Conservation (phyloP, 2,113 vertebrate species). For the Mesembrinibis cayennensis region DNA sequence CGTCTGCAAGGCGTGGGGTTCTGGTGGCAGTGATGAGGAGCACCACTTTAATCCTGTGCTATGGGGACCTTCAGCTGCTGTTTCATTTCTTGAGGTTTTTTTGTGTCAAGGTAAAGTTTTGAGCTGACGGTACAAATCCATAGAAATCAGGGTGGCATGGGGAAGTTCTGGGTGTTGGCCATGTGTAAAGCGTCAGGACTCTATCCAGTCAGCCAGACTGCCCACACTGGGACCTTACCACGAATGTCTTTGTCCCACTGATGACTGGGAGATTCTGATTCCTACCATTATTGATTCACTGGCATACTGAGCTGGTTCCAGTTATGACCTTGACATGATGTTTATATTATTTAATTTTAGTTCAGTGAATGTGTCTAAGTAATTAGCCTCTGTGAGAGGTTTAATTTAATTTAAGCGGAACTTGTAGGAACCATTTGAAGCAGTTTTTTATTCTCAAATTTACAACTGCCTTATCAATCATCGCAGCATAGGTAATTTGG, state of each 20-base stretch:
- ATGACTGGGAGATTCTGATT: neutral
- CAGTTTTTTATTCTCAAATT: neutral
- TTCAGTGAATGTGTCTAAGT: neutral
- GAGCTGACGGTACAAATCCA: neutral
- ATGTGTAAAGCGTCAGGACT: neutral
- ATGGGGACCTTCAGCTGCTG: neutral
- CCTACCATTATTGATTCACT: neutral
- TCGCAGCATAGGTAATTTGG: neutral
- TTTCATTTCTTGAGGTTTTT: neutral
- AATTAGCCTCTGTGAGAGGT: neutral
- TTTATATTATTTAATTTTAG: neutral
- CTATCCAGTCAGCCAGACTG: neutral
- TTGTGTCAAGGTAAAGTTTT: neutral
- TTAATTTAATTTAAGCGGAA: neutral
- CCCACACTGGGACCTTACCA: neutral
- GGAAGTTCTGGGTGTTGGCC: neutral
- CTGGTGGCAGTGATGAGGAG: neutral
- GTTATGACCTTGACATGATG: neutral
- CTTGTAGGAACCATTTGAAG: neutral
- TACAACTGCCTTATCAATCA: neutral
- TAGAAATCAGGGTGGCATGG: neutral
- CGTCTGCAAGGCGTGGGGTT: neutral
- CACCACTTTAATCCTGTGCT: neutral
- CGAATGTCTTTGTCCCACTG: neutral
- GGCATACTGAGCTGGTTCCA: neutral